phyloP scores from a whole-genome alignment of 2,888 invertebrate genomes.

The Stictocephala bisonia region DNA sequence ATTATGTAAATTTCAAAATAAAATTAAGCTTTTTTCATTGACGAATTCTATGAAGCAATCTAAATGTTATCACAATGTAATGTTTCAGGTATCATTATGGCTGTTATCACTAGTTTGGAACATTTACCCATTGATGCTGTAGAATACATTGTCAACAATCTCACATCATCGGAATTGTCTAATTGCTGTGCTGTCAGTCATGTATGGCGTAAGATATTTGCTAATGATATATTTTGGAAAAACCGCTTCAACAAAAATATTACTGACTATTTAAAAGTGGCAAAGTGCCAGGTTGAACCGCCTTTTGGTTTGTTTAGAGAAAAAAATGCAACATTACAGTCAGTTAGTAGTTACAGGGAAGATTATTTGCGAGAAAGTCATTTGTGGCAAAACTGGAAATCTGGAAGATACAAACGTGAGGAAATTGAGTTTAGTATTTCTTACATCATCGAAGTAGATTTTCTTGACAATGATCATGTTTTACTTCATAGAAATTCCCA shows the following conservation, averaged over 20 bases:
- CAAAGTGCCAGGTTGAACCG: constrained; percentile 14
- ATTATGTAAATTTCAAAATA: too few species aligned
- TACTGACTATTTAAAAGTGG: background rate
- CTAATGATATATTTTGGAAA: constrained; percentile 23
- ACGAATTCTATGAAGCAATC: too few species aligned
- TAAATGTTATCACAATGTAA: too few species aligned
- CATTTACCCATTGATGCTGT: background rate
- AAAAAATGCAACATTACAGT: background rate
- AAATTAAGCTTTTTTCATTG: too few species aligned
- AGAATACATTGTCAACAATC: background rate
- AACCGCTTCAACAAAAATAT: background rate
- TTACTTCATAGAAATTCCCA: constrained; percentile 1
- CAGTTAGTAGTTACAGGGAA: background rate
- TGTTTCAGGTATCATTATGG: too few species aligned
- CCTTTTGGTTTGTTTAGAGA: background rate
- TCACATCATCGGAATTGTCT: background rate
- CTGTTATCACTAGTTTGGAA: too few species aligned
- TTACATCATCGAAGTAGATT: constrained; percentile 14
- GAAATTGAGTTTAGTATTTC: constrained; percentile 28
- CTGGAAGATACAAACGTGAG: background rate
- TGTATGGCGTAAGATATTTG: constrained; percentile 1
- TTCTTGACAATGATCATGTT: constrained; percentile 13
- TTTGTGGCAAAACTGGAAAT: constrained; percentile 10
- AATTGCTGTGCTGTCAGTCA: background rate
- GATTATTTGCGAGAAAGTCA: background rate